Percentiles rank a stretch among this genome's conserved stretches.
These are phyloP conservation scores for Galaxea fascicularis DNA, from an alignment of 92 coral and sea anemone species.

Conservation along the genomic window DNA sequence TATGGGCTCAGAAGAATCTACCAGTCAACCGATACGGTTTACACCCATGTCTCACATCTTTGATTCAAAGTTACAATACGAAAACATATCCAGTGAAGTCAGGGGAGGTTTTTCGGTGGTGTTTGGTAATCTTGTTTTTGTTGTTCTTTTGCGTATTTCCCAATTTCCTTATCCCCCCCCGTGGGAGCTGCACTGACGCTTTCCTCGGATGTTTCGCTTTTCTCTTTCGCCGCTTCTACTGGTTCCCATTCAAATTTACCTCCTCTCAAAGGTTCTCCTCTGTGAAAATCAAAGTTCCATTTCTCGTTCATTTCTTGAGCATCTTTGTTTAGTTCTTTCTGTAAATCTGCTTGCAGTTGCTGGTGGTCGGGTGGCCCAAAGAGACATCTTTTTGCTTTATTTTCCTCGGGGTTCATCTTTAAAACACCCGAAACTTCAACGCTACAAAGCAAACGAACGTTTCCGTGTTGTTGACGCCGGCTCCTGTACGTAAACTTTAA, in stretches of 20 bases:
- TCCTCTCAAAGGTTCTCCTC: slow-evolving; percentile 66
- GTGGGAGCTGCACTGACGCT: background rate
- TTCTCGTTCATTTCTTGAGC: slow-evolving; percentile 67
- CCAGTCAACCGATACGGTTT: background rate
- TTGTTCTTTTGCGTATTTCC: background rate
- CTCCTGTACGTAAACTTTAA: background rate
- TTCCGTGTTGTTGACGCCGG: slow-evolving; percentile 2
- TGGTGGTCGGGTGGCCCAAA: slow-evolving; percentile 74
- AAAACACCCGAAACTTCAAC: background rate
- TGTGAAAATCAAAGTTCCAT: slow-evolving; percentile 75
- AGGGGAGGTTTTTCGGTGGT: background rate
- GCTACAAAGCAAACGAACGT: background rate
- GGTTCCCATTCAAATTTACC: slow-evolving; percentile 57
- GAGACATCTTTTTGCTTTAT: slow-evolving; percentile 67
- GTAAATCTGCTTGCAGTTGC: slow-evolving; percentile 27
- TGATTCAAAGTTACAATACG: background rate
- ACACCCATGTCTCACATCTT: background rate
- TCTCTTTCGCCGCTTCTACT: background rate
- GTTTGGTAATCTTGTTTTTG: background rate
- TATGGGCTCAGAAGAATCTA: background rate
- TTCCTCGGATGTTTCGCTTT: background rate
- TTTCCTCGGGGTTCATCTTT: slow-evolving; percentile 6
- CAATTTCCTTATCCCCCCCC: background rate
- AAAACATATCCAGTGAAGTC: background rate
- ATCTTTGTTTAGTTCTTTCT: slow-evolving; percentile 52